Percentiles rank a stretch among this genome's conserved stretches.
phyloP scores from a whole-genome alignment of 2,113 vertebrate species.

The Tyto alba region DNA sequence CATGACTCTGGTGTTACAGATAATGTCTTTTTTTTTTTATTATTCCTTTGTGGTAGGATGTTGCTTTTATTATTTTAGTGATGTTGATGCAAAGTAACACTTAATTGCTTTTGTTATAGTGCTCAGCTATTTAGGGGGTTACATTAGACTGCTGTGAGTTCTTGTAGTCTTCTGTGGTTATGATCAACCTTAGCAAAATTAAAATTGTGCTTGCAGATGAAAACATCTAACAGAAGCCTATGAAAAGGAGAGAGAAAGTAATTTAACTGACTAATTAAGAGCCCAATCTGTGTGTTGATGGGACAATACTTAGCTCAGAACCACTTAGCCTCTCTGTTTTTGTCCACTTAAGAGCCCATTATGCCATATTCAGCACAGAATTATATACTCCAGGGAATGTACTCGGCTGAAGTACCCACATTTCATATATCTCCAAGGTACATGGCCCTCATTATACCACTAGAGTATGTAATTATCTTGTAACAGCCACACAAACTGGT shows the following conservation, averaged over 20 bases:
- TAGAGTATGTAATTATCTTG: constrained; percentile 35
- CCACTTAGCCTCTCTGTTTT: constrained; percentile 18
- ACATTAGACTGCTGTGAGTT: neutral
- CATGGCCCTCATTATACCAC: neutral
- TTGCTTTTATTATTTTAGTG: neutral
- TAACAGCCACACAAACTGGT: constrained; percentile 3
- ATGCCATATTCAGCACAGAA: constrained; percentile 7
- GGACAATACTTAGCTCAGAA: constrained; percentile 23
- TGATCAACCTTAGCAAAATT: constrained; percentile 8
- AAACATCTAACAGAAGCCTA: neutral
- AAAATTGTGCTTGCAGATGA: neutral
- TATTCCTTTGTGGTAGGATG: neutral
- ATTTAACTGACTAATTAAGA: constrained; percentile 44
- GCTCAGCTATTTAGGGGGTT: neutral
- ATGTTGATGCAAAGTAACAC: neutral
- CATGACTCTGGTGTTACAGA: neutral
- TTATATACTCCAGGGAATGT: neutral
- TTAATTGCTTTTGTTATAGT: neutral
- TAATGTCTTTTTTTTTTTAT: neutral
- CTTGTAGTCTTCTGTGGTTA: neutral
- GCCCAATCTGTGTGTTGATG: neutral
- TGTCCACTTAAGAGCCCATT: constrained; percentile 41
- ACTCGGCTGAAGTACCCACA: neutral
- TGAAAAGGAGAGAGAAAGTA: constrained; percentile 1
- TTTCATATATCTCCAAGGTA: constrained; percentile 33